Percentiles rank a stretch among this genome's conserved stretches.
Evolutionary conservation across 2,113 vertebrate species (phyloP).

Genomic region (Nestor notabilis): DNA sequence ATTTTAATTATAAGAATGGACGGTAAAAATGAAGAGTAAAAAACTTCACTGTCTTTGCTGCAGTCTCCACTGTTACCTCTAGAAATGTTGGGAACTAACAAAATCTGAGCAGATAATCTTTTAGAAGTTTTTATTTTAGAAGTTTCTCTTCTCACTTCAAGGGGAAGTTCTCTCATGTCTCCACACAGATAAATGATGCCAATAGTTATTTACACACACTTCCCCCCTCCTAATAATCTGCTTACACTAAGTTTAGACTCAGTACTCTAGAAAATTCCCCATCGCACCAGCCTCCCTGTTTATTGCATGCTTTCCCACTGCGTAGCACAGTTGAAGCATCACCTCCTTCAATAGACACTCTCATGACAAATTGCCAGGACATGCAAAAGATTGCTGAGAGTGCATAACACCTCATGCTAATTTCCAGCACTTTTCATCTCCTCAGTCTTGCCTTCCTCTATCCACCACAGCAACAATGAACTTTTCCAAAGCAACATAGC

Average conservation of each 20-base stretch:
- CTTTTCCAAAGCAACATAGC: background rate
- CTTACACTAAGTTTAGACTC: conserved; percentile 12
- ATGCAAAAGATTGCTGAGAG: background rate
- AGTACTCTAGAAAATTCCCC: conserved; percentile 30
- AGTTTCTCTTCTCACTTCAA: background rate
- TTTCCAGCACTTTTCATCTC: background rate
- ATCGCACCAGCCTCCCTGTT: background rate
- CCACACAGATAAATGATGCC: background rate
- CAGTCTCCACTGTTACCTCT: background rate
- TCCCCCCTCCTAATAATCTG: background rate
- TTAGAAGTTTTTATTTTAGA: background rate
- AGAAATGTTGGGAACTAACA: background rate
- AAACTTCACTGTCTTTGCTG: background rate
- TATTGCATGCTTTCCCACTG: conserved; percentile 8
- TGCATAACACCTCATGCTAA: background rate
- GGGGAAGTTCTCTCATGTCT: background rate
- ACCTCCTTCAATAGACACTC: background rate
- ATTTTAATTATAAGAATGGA: conserved; percentile 62
- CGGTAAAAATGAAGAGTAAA: conserved; percentile 44
- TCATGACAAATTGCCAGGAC: background rate
- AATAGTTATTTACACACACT: background rate
- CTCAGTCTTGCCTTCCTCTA: background rate
- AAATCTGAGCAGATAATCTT: background rate
- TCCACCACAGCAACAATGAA: background rate
- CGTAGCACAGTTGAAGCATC: conserved; percentile 7